These are phyloP conservation scores for Gari tellinella DNA, from an alignment of 2,888 invertebrate genomes.

Conservation along the genomic window DNA sequence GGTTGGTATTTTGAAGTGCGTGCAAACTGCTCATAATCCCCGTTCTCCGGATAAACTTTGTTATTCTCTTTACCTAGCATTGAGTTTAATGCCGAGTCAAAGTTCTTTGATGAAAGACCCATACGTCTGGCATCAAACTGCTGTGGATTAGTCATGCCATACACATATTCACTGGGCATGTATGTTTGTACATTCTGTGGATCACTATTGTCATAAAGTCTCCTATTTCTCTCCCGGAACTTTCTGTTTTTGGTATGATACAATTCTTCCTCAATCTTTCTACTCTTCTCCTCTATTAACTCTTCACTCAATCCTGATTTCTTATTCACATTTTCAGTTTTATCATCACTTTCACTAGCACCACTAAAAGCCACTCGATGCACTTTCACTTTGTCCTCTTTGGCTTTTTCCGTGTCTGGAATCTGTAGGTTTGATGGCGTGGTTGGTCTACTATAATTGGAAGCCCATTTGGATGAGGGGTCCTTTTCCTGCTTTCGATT, in stretches of 20 bases:
- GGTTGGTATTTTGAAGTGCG: conserved; percentile 61
- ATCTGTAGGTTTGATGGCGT: conserved; percentile 57
- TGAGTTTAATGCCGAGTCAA: conserved; percentile 74
- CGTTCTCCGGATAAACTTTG: conserved; percentile 55
- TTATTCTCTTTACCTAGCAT: conserved; percentile 71
- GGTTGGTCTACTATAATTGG: conserved; percentile 61
- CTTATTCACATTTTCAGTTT: conserved; percentile 6
- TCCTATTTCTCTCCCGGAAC: conserved; percentile 30
- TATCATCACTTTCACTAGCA: conserved; percentile 6
- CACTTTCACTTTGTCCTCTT: conserved; percentile 5
- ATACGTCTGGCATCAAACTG: conserved; percentile 77
- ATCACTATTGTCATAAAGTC: conserved; percentile 27
- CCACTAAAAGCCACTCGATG: neutral
- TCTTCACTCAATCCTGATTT: conserved; percentile 33
- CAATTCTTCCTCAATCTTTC: conserved; percentile 51
- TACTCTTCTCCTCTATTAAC: conserved; percentile 52
- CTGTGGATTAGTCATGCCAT: conserved; percentile 65
- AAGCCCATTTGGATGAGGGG: conserved; percentile 65
- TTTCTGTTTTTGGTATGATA: conserved; percentile 39
- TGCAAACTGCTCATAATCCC: conserved; percentile 76
- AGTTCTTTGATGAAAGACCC: conserved; percentile 73
- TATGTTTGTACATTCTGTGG: conserved; percentile 37
- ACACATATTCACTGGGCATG: conserved; percentile 76
- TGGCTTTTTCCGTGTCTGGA: conserved; percentile 34
- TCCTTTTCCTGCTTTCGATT: conserved; percentile 61